Percentiles rank a stretch among this genome's conserved stretches.
Conservation (phyloP, 2,797 vertebrate genomes). For the Acridotheres tristis region DNA sequence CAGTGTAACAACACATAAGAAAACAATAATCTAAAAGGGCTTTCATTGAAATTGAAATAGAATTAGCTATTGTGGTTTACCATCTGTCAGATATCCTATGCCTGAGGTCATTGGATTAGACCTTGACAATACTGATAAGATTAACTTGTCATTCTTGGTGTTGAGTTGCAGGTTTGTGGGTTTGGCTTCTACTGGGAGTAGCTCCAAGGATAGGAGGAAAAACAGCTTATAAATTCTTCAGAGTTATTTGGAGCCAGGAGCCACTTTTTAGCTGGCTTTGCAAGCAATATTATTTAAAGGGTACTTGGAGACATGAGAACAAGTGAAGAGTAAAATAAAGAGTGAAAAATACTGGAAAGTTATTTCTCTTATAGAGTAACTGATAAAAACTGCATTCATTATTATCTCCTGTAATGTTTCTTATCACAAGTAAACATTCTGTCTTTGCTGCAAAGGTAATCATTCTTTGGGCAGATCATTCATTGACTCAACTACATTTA, state of each 20-base stretch:
- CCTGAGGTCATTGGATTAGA: constrained; percentile 18
- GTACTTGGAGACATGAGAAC: constrained; percentile 12
- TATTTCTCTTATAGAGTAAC: not conserved
- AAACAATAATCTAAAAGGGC: not conserved
- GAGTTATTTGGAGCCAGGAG: constrained; percentile 55
- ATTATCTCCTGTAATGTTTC: not conserved
- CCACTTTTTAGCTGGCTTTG: constrained; percentile 49
- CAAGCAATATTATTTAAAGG: constrained; percentile 59
- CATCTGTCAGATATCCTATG: not conserved
- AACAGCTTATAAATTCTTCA: constrained; percentile 74
- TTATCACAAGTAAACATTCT: not conserved
- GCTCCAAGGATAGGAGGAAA: constrained; percentile 51
- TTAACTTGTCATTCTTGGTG: constrained; percentile 48
- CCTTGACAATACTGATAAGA: constrained; percentile 54
- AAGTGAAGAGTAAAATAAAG: constrained; percentile 57
- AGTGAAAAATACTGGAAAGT: not conserved
- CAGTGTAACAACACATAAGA: not conserved
- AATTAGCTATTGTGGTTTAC: not conserved
- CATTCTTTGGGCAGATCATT: not conserved
- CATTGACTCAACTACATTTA: not conserved
- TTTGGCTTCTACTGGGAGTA: constrained; percentile 56
- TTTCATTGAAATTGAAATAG: not conserved
- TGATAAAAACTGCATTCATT: not conserved
- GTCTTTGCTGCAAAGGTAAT: not conserved
- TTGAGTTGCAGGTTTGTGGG: constrained; percentile 68